Evolutionary conservation across 1,140 invertebrate species (phyloP), one percentile per base, ranked within the genome.

Genomic region (Colletes gigas): DNA sequence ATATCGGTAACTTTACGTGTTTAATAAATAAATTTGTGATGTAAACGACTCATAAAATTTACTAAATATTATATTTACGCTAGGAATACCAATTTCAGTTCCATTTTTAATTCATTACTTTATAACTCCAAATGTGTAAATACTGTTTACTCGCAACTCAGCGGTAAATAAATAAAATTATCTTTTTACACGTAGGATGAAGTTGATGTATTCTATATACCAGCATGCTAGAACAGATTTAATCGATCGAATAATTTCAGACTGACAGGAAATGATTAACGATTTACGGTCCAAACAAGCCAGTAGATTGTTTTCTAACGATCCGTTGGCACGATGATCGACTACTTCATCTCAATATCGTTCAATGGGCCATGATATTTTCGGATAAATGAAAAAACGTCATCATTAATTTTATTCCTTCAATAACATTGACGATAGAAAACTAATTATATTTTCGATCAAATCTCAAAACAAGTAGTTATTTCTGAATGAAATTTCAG

Each of bases 231-330:
- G 70, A 52, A 59, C 30, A 39, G 74, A 80, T 74, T 74, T 80
- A 80, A 80, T 80, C 78, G 78, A 66, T 73, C 78, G 70, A 74
- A 52, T 80, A 80, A 80, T 80, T 74, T 15, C 52, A 17, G 19
- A 39, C 8, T 52, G 78, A 66, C 60, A 66, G 52, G 63, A 59
- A 80, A 74, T 80, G 78, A 80, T 80, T 74, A 74, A 80, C 74
- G 78, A 66, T 80, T 73, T 74, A 47, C 62, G 41, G 39, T 19
- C 65, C 70, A 74, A 67, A 74, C 60, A 74, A 66, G 52, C 62
- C 70, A 50, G 44, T 59, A 74, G 78, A 80, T 80, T 80, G 78
- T 80, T 80, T 80, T 74, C 71, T 80, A 74, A 80, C 71, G 78
- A 80, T 74, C 78, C 70, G 6, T 17, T 62, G 78, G 69, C 62